Base-by-base conservation (phyloP, 1,140 invertebrate genomes). In the Diuraphis noxia region DNA sequence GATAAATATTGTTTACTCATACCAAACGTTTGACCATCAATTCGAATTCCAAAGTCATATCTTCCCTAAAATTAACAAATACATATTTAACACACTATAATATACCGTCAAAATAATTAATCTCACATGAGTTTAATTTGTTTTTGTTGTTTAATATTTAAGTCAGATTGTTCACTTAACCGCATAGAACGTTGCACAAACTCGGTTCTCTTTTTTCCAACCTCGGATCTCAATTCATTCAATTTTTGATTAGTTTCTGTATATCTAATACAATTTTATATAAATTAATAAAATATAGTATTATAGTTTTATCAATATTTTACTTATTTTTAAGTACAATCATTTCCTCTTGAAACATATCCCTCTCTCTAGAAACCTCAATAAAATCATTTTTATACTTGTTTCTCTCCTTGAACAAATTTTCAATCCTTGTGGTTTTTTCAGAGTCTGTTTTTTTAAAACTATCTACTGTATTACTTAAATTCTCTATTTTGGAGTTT, bases 271-370 rank as follows among this genome's bases (percentile, higher is more conserved):
- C 19, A 36, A 79, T 23, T 7, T 21, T 38, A 21, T 10, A 5
- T n/a, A 63, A 63, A 63, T 79, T 79, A 79, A 8, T 34, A 77
- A 34, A 77, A 36, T 79, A 79, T 36, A 23, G 21, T 38, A 38
- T 9, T 21, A 77, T 79, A 36, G n/a, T 79, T 34, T 7, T n/a
- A 2, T 36, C 2, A 9, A 36, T 23, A 79, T 23, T 79, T 82
- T 88, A 88, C 86, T 38, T 88, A 30, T 88, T 38, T 17, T 63
- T 38, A 7, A 88, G 49, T 56, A 23, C 49, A 34, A 88, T 88
- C 40, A 63, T 25, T 21, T 88, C 52, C 7, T 88, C 86, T 38
- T 34, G 21, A 36, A 36, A 49, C 52, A 23, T 17, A 34, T 88
- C 49, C 6, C 25, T 52, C 23, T 88, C 86, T 36, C 25, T 88